A percentile compares a stretch with the other conserved stretches of the same genome.
Evolutionary conservation across 2,888 invertebrate genomes (phyloP).

Genomic region (Drosophila austrosaltans): DNA sequence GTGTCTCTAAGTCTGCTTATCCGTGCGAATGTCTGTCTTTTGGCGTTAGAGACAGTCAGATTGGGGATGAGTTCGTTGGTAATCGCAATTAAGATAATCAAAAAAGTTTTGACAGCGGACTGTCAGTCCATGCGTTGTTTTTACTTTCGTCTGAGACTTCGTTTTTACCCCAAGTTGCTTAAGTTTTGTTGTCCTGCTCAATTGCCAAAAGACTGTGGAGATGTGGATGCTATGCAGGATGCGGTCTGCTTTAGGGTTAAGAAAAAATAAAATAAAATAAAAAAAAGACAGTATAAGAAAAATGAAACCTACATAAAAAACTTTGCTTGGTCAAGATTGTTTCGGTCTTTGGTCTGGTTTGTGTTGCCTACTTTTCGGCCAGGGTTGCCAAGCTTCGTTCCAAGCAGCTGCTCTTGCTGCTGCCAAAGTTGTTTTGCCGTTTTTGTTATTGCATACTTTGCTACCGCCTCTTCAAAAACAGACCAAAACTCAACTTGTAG

Average conservation of each 20-base stretch:
- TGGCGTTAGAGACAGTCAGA: slow-evolving; percentile 4
- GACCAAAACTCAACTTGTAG: slow-evolving; percentile 20
- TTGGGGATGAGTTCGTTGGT: slow-evolving; percentile 39
- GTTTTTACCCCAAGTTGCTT: slow-evolving; percentile 9
- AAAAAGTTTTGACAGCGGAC: slow-evolving; percentile 76
- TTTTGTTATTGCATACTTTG: slow-evolving; percentile 67
- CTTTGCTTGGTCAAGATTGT: slow-evolving; percentile 51
- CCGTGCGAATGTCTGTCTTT: slow-evolving; percentile 22
- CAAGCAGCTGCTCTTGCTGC: slow-evolving; percentile 1
- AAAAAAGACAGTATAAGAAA: slow-evolving; percentile 16
- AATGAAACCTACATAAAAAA: slow-evolving; percentile 25
- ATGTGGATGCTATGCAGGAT: slow-evolving; percentile 9
- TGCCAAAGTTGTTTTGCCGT: slow-evolving; percentile 37
- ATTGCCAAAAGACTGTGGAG: slow-evolving; percentile 12
- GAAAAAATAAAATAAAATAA: not conserved
- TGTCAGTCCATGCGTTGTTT: slow-evolving; percentile 65
- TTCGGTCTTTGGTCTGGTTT: slow-evolving; percentile 16
- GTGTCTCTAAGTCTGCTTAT: slow-evolving; percentile 37
- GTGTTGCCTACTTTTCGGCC: slow-evolving; percentile 23
- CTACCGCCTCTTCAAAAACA: slow-evolving; percentile 57
- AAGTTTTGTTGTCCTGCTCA: slow-evolving; percentile 11
- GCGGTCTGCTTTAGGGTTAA: slow-evolving; percentile 25
- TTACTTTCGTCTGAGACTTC: slow-evolving; percentile 53
- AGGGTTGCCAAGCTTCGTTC: slow-evolving; percentile 26
- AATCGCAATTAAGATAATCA: slow-evolving; percentile 79